Evolutionary conservation across 2,797 vertebrate species (phyloP).

Genomic region (Mycteria americana): DNA sequence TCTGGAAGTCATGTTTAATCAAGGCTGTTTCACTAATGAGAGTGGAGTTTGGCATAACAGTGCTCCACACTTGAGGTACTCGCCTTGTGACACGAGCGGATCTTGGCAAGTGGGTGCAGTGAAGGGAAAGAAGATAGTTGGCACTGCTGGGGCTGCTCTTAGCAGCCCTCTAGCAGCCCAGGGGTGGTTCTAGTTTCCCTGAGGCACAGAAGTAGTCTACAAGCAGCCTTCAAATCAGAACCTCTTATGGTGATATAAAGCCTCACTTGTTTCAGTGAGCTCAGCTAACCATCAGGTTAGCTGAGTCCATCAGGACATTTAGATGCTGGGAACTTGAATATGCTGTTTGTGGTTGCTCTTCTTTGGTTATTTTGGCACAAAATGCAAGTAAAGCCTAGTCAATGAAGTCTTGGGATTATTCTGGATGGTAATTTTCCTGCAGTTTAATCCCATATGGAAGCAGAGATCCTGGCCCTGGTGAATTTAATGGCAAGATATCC

Average conservation of each 20-base stretch:
- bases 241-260: background rate
- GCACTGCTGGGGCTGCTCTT: background rate
- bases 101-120: background rate
- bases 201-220: background rate
- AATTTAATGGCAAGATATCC: background rate
- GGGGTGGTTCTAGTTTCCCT: background rate
- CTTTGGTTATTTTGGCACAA: background rate
- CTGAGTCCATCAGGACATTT: background rate
- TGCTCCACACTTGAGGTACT: background rate
- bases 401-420: background rate
- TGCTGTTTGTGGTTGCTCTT: background rate
- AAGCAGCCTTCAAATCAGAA: background rate
- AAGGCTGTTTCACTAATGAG: background rate
- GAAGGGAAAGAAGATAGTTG: background rate
- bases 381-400: background rate
- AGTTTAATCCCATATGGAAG: background rate
- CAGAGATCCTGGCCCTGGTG: background rate
- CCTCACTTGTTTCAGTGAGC: background rate
- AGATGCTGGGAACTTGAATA: background rate
- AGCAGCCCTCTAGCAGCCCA: background rate
- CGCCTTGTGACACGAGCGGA: rapidly evolving
- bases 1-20: background rate
- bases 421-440: background rate
- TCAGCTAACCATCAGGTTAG: background rate
- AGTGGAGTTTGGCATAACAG: background rate